These are phyloP conservation scores for Cheilosia urbana DNA, from an alignment of 2,888 invertebrate species.

Conservation along the genomic window DNA sequence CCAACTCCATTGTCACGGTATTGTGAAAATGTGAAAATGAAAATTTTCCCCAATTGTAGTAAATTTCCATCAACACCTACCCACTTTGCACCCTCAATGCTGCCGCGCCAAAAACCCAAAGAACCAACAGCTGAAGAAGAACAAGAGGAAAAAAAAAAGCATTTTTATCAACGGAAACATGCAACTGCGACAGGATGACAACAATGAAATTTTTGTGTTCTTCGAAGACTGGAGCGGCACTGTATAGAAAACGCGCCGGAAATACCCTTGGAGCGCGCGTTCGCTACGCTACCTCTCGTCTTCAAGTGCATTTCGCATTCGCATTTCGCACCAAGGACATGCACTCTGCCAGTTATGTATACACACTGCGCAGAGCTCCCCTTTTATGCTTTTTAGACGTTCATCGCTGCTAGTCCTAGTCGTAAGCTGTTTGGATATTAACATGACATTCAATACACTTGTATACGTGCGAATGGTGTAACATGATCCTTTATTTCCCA, in stretches of 20 bases:
- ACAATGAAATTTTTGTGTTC: constrained; percentile 61
- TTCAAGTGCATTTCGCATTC: constrained; percentile 49
- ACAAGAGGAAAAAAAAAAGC: not conserved
- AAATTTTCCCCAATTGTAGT: constrained; percentile 56
- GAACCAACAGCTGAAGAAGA: not conserved
- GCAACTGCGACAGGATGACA: constrained; percentile 60
- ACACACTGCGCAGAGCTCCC: constrained; percentile 29
- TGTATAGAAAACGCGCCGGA: constrained; percentile 42
- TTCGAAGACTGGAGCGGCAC: constrained; percentile 34
- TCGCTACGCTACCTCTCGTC: constrained; percentile 29
- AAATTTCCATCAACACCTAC: constrained; percentile 53
- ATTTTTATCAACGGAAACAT: constrained; percentile 40
- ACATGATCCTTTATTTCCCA: constrained; percentile 74
- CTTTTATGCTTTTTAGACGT: constrained; percentile 60
- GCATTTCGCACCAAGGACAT: constrained; percentile 35
- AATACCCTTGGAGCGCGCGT: constrained; percentile 47
- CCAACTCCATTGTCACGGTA: constrained; percentile 60
- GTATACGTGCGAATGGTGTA: constrained; percentile 72
- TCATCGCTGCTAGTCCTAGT: constrained; percentile 7
- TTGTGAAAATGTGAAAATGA: constrained; percentile 60
- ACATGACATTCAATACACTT: constrained; percentile 69
- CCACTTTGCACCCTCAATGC: not conserved
- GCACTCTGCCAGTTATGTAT: constrained; percentile 13
- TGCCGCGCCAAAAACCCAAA: not conserved
- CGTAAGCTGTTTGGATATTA: constrained; percentile 45